Percentiles rank a stretch among this genome's conserved stretches.
These are phyloP conservation scores for Miniopterus natalensis DNA, from an alignment of 2,113 vertebrate species.

Conservation along the genomic window DNA sequence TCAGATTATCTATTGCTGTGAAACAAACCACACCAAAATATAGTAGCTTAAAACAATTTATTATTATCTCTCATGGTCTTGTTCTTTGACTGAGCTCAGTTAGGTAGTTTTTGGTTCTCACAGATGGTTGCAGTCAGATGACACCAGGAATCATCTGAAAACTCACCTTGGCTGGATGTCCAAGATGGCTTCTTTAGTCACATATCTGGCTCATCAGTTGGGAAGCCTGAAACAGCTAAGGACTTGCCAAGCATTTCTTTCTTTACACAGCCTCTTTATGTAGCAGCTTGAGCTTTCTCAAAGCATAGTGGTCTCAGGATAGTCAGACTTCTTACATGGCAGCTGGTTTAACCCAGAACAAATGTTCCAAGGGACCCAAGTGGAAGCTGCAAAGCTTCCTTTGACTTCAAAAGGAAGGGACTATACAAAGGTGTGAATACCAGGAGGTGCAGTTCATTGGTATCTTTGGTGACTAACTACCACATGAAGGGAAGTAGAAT, in stretches of 20 bases:
- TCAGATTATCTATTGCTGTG: constrained; percentile 24
- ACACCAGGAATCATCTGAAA: background rate
- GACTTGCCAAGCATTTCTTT: background rate
- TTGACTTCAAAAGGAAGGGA: background rate
- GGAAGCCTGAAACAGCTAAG: background rate
- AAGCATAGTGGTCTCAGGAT: background rate
- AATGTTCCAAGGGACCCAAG: background rate
- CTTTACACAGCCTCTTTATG: background rate
- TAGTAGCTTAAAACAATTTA: background rate
- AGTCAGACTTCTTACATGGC: background rate
- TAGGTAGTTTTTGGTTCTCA: background rate
- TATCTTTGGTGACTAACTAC: background rate
- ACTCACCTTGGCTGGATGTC: background rate
- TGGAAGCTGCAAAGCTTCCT: background rate
- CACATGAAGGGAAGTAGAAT: constrained; percentile 26
- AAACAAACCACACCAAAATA: constrained; percentile 2
- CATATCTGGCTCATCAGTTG: background rate
- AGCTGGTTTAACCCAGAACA: background rate
- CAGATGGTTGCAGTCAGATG: background rate
- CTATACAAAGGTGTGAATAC: background rate
- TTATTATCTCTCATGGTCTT: constrained; percentile 23
- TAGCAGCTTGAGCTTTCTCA: constrained; percentile 14
- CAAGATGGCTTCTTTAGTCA: constrained; percentile 31
- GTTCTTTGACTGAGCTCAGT: background rate
- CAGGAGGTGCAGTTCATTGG: background rate